A percentile compares a stretch with the other conserved stretches of the same genome.
Conservation (phyloP, 53 echinoderm and acorn worm species). For the Antedon mediterranea region DNA sequence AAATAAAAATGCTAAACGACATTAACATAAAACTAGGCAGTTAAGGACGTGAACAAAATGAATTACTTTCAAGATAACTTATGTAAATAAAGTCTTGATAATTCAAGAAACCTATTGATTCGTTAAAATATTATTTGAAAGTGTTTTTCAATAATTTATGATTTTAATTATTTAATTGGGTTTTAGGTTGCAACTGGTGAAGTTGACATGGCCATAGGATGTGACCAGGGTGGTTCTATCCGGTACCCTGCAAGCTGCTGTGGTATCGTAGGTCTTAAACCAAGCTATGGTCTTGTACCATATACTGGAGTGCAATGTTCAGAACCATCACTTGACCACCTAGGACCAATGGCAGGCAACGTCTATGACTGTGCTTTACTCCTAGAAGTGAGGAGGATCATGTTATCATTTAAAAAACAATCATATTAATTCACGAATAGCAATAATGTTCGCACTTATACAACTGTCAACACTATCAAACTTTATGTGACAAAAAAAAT, state of each 20-base stretch:
- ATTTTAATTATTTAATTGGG: background rate
- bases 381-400: slow-evolving; percentile 27
- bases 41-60: no score
- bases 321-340: slow-evolving; percentile 34
- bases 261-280: slow-evolving; percentile 51
- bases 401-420: no score
- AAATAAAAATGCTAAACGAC: no score
- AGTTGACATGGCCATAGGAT: slow-evolving; percentile 41
- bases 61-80: no score
- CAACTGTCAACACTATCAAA: no score
- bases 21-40: no score
- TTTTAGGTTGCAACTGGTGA: slow-evolving; percentile 16
- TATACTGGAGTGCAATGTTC: slow-evolving; percentile 36
- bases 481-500: no score
- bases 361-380: slow-evolving; percentile 55
- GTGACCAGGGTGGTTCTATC: slow-evolving; percentile 58
- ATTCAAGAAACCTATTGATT: no score
- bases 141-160: no score
- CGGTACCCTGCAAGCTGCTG: slow-evolving; percentile 37
- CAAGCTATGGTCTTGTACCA: slow-evolving; percentile 49
- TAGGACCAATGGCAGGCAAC: slow-evolving; percentile 45
- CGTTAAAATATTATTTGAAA: background rate
- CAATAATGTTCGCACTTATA: no score
- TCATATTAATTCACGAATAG: no score
- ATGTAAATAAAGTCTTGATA: no score